Evolutionary conservation across 2,888 invertebrate species (phyloP).

Genomic region (Geotrupes spiniger): DNA sequence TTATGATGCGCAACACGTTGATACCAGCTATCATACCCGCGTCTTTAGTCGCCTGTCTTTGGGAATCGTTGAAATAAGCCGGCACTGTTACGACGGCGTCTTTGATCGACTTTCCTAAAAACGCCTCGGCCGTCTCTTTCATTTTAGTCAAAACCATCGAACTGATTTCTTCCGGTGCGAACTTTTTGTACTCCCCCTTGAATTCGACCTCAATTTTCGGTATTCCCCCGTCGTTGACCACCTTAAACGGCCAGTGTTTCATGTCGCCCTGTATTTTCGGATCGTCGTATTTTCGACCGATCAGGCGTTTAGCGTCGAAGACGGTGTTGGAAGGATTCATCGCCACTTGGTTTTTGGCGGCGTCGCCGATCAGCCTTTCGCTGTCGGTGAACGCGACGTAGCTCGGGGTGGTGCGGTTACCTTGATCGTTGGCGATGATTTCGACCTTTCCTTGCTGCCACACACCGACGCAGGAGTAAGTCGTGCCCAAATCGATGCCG

Average conservation of each 20-base stretch:
- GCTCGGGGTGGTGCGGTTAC: conserved; percentile 82
- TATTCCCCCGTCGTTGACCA: conserved; percentile 62
- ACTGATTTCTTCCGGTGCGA: too few species aligned
- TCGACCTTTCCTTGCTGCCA: too few species aligned
- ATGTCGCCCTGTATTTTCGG: conserved; percentile 73
- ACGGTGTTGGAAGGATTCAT: conserved; percentile 72
- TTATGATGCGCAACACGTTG: conserved; percentile 79
- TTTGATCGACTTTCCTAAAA: conserved; percentile 61
- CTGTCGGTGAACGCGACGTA: conserved; percentile 86
- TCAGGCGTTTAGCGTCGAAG: conserved; percentile 71
- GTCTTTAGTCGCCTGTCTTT: conserved; percentile 77
- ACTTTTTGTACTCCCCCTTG: conserved; percentile 62
- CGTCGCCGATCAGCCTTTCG: conserved; percentile 81
- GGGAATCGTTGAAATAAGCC: conserved; percentile 69
- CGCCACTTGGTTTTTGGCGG: conserved; percentile 80
- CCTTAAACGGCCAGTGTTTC: conserved; percentile 82
- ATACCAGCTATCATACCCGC: conserved; percentile 72
- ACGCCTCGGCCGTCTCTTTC: too few species aligned
- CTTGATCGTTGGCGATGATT: too few species aligned
- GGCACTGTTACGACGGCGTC: too few species aligned
- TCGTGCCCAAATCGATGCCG: conserved; percentile 67
- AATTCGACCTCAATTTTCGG: conserved; percentile 68
- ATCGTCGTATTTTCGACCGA: conserved; percentile 77
- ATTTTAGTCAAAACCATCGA: too few species aligned
- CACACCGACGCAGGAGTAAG: too few species aligned